These are phyloP conservation scores for Neoscelio sp. DNA, from an alignment of 2,888 invertebrate genomes.

Conservation along the genomic window DNA sequence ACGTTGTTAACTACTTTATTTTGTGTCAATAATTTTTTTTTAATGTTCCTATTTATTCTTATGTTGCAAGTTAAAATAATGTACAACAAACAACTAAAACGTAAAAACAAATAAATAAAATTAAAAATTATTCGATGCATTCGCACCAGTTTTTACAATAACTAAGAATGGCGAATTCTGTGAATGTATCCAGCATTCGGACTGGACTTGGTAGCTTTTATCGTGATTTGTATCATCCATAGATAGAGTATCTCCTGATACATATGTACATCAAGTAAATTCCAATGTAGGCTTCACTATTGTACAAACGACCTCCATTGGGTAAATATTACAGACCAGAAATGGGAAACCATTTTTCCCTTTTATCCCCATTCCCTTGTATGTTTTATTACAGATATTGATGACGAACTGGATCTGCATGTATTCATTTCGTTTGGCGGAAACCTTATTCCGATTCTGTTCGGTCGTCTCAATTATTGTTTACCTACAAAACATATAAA, in stretches of 20 bases:
- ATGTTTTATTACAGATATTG: conserved; percentile 1
- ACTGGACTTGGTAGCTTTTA: conserved; percentile 31
- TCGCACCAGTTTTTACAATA: background rate
- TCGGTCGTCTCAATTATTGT: conserved; percentile 4
- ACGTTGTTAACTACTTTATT: too few species aligned
- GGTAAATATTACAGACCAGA: conserved; percentile 4
- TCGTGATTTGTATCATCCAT: conserved; percentile 24
- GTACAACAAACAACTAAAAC: too few species aligned
- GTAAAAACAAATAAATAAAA: too few species aligned
- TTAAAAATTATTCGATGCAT: too few species aligned
- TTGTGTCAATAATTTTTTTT: background rate
- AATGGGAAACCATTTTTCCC: conserved; percentile 26
- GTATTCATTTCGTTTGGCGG: background rate
- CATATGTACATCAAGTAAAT: conserved; percentile 13
- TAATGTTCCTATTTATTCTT: too few species aligned
- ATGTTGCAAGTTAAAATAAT: too few species aligned
- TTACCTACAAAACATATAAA: background rate
- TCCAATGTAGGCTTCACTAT: background rate
- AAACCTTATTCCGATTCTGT: background rate
- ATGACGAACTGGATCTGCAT: conserved; percentile 6
- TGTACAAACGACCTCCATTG: conserved; percentile 3
- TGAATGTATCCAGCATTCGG: background rate
- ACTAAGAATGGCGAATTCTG: background rate
- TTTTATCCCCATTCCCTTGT: conserved; percentile 7
- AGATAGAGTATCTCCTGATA: background rate